Base-by-base conservation (phyloP, 2,113 vertebrate species). In the Axis porcinus region DNA sequence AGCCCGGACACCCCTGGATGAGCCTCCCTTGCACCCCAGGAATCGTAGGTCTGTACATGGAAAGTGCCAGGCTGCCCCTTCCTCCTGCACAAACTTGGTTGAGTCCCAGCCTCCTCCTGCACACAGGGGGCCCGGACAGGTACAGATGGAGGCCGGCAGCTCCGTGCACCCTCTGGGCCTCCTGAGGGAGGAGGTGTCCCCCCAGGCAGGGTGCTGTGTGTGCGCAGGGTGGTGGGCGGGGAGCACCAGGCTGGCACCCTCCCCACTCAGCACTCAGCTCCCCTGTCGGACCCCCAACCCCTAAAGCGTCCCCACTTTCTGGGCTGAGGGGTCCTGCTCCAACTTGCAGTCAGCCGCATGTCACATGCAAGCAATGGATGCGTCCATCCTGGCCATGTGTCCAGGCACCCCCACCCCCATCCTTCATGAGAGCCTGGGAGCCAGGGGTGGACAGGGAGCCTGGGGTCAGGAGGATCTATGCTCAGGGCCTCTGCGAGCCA, bases 31-130 rank as follows among this genome's bases (percentile, higher is more conserved):
- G 40, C n/a, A 40, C 33, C 13, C 2, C 81, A 21, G 6, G 11
- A 10, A 14, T 7, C 1, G 0, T 6, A 67, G 30, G 50, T 62
- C 64, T 64, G 36, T 12, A 4, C 3, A 0, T 28, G 25, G 27
- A 28, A 62, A 54, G 45, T 7, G 1, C 40, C 82, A 27, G 21
- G 21, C 64, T 74, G 27, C 40, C 57, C 23, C 13, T 11, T 62
- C 70, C 25, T 54, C 15, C n/a, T 28, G 36, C 70, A 21, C 64
- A 33, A 57, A 57, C 50, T 25, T 12, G n/a, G 74, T 27, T 70
- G 43, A 57, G 58, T 55, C 54, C 52, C 2, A 2, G 57, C 82
- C 30, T n/a, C 89, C 45, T 50, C 70, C 36, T 11, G 3, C 36
- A 13, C 54, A 33, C 1, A 52, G 23, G n/a, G 62, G 25, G 5